phyloP scores from a whole-genome alignment of 2,888 invertebrate genomes.

The Leptinotarsa peninsularis region DNA sequence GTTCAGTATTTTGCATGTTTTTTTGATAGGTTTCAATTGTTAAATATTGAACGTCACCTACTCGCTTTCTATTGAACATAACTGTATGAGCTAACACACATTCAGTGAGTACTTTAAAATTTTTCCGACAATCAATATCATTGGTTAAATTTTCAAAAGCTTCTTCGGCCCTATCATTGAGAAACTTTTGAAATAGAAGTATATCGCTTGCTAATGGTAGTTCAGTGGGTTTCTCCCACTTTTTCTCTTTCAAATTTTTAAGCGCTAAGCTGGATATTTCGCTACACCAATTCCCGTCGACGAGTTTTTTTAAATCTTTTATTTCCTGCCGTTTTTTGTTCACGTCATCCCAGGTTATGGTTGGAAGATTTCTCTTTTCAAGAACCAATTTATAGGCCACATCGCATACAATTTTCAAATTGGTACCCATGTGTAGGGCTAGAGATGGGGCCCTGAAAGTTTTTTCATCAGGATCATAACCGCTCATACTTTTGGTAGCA shows the following conservation, averaged over 20 bases:
- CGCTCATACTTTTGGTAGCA: conserved; percentile 41
- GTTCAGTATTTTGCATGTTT: background rate
- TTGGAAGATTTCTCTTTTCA: conserved; percentile 36
- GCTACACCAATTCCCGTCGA: conserved; percentile 20
- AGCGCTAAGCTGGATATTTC: conserved; percentile 29
- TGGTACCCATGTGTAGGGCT: conserved; percentile 44
- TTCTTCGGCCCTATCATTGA: background rate
- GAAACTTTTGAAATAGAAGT: conserved; percentile 7
- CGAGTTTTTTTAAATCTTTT: conserved; percentile 34
- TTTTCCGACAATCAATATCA: background rate
- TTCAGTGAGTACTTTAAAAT: conserved; percentile 22
- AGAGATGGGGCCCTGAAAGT: conserved; percentile 41
- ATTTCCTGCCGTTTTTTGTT: conserved; percentile 37
- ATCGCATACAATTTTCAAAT: conserved; percentile 42
- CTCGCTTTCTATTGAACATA: conserved; percentile 28
- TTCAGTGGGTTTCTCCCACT: conserved; percentile 25
- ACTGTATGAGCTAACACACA: conserved; percentile 22
- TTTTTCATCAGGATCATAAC: conserved; percentile 38
- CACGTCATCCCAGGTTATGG: conserved; percentile 30
- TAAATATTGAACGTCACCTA: background rate
- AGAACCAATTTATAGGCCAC: conserved; percentile 42
- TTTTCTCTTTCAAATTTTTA: conserved; percentile 24
- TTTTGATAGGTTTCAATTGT: conserved; percentile 26
- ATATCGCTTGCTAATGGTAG: conserved; percentile 10
- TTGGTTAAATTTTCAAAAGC: conserved; percentile 4